Evolutionary conservation across 53 echinoderm and acorn worm genomes (phyloP).

Genomic region (Stichopus horrens): DNA sequence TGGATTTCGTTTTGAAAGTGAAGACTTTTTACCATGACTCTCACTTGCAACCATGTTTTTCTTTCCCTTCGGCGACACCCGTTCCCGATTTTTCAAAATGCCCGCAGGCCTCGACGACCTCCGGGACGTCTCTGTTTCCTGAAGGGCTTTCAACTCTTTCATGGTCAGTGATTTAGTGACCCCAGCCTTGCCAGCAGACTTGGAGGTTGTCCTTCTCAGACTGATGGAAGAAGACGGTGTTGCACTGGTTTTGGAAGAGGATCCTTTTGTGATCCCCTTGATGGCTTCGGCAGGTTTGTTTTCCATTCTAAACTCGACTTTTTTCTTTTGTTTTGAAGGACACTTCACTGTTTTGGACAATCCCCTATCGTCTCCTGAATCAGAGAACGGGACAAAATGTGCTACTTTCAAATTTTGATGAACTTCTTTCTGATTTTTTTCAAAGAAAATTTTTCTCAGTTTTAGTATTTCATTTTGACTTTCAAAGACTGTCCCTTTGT

Average conservation of each 20-base stretch:
- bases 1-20: no score
- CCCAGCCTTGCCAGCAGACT: not conserved
- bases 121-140: not conserved
- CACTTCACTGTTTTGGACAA: not conserved
- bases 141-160: not conserved
- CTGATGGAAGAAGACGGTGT: not conserved
- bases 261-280: not conserved
- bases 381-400: not conserved
- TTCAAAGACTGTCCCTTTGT: no score
- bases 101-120: not conserved
- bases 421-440: no score
- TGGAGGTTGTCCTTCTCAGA: not conserved
- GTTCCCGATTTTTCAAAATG: not conserved
- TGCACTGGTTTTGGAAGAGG: not conserved
- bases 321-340: not conserved
- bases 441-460: no score
- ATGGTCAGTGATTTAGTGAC: not conserved
- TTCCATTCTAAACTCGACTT: not conserved
- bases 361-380: not conserved
- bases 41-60: not conserved
- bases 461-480: no score
- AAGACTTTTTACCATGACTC: not conserved
- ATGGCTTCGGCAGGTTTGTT: not conserved
- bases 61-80: no score
- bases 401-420: no score